phyloP scores from a whole-genome alignment of 2,888 invertebrate genomes.

The Blastobasis adustella region DNA sequence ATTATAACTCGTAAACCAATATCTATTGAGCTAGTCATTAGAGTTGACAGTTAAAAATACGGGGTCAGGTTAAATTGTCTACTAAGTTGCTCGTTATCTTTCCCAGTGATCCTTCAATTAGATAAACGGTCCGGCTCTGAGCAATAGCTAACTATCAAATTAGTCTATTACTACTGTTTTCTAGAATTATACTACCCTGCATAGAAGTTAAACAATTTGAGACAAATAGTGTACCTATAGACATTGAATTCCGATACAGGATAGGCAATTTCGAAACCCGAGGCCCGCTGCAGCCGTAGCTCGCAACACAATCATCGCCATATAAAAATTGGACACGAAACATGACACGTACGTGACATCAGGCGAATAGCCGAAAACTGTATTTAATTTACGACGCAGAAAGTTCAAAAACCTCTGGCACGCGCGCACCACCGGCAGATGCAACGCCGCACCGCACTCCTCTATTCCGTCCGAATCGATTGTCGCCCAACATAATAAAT shows the following conservation, averaged over 20 bases:
- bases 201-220: too few species aligned
- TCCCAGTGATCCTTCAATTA: constrained; percentile 23
- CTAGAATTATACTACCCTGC: too few species aligned
- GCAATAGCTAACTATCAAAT: too few species aligned
- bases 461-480: constrained; percentile 34
- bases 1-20: too few species aligned
- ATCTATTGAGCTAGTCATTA: too few species aligned
- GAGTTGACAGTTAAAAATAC: too few species aligned
- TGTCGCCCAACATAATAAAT: constrained; percentile 23
- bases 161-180: too few species aligned
- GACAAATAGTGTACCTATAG: too few species aligned
- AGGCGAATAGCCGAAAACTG: constrained; percentile 28
- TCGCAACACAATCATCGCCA: constrained; percentile 51
- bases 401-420: constrained; percentile 34
- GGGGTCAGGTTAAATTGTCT: too few species aligned
- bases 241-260: constrained; percentile 15
- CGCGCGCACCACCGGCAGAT: constrained; percentile 41
- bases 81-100: constrained; percentile 20
- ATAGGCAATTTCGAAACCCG: constrained; percentile 52
- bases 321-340: constrained; percentile 65
- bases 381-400: constrained; percentile 23
- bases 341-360: constrained; percentile 33
- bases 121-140: constrained; percentile 22
- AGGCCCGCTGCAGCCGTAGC: constrained; percentile 37
- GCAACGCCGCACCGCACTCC: constrained; percentile 32